Evolutionary conservation across 1,140 invertebrate species (phyloP).

Genomic region (Galendromus occidentalis): DNA sequence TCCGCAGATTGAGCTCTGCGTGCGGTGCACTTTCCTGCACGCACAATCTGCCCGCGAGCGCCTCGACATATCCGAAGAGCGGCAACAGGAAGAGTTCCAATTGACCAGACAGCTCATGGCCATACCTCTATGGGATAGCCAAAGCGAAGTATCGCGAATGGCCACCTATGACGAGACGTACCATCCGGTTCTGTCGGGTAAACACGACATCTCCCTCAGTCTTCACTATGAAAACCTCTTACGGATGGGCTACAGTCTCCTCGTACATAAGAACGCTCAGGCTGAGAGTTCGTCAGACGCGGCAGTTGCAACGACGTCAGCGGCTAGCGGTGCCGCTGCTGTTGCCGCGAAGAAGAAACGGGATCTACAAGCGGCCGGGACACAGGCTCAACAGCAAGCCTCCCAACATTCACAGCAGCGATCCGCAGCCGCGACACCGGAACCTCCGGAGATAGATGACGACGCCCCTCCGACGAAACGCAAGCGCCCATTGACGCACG

Average conservation of each 20-base stretch:
- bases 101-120: background rate
- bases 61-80: background rate
- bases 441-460: background rate
- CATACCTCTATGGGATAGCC: background rate
- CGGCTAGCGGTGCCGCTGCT: background rate
- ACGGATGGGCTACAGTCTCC: background rate
- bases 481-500: background rate
- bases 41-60: slow-evolving; percentile 1
- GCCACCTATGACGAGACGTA: background rate
- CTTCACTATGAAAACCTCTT: slow-evolving; percentile 2
- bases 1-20: background rate
- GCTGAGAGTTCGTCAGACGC: background rate
- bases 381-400: background rate
- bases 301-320: background rate
- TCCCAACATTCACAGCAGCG: background rate
- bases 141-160: background rate
- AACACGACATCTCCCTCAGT: background rate
- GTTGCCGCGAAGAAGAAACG: background rate
- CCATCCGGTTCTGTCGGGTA: background rate
- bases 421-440: background rate
- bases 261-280: background rate
- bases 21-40: background rate
- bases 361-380: background rate
- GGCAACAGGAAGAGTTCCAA: background rate
- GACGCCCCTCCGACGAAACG: background rate